Evolutionary conservation across 2,113 vertebrate genomes (phyloP), one percentile per base, ranked within the genome.

Genomic region (Oxygymnocypris stewartii): DNA sequence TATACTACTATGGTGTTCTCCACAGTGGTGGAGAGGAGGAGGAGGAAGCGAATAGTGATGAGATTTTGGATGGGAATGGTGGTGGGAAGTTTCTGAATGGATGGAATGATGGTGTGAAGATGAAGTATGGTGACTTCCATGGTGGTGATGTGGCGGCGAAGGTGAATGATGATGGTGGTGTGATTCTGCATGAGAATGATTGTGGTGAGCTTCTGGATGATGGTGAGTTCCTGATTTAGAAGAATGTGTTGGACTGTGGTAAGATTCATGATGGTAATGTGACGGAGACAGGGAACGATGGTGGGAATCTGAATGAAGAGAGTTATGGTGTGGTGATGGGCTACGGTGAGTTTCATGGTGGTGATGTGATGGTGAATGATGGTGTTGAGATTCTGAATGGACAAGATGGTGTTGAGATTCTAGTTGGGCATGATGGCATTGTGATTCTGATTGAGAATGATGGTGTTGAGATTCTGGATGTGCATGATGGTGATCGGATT

Each of bases 291-390:
- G 61, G 23, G 83, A 54, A 59, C 51, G 75, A 14, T 23, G n/a
- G 13, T 84, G 73, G 54, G 77, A 67, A 12, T 85, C 85, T 49
- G 78, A 84, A 49, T 71, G 65, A 16, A 67, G 84, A 37, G 74
- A 42, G 9, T 88, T 85, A 74, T 84, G 57, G 0, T 84, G 9
- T 71, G 78, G 82, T 1, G 2, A 71, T 84, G 84, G 51, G 20
- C 44, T 82, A 28, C 11, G 18, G 47, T 86, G 83, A 67, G 87
- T 87, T 84, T 10, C 65, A 42, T 89, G 87, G 18, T 82, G 85
- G 74, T 88, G 89, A 65, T 84, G 86, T 16, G 71, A 78, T 69
- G 75, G 16, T 84, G n/a, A 63, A n/a, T 85, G 61, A 28, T 28
- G 59, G 47, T 80, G 74, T 14, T 80, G 65, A 44, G 84, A 37